phyloP scores from a whole-genome alignment of 2,113 vertebrate genomes.

The Capreolus pygargus region DNA sequence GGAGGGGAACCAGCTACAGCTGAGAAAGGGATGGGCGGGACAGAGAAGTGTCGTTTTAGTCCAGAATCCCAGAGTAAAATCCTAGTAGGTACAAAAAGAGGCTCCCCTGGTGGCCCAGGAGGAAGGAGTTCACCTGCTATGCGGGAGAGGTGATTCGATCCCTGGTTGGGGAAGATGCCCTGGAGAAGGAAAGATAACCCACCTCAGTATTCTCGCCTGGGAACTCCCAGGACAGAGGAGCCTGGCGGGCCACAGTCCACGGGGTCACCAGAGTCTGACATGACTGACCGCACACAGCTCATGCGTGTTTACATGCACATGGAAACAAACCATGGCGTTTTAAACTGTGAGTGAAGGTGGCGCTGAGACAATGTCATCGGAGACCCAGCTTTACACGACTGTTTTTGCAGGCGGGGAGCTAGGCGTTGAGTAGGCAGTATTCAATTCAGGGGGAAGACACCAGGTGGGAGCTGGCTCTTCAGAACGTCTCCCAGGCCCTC shows the following conservation, averaged over 20 bases:
- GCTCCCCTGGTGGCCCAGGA: background rate
- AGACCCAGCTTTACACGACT: background rate
- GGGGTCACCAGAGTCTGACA: background rate
- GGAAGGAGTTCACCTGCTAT: background rate
- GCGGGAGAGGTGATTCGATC: background rate
- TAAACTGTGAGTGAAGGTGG: background rate
- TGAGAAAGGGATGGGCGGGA: background rate
- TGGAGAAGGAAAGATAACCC: background rate
- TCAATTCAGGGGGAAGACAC: background rate
- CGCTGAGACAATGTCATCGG: rapidly evolving
- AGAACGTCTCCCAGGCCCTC: background rate
- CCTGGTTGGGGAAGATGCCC: background rate
- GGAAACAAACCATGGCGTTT: rapidly evolving
- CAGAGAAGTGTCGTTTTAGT: background rate
- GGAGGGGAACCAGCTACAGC: background rate
- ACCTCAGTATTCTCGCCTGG: background rate
- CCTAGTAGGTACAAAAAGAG: background rate
- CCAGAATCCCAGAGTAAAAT: background rate
- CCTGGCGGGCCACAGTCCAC: background rate
- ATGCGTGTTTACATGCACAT: rapidly evolving
- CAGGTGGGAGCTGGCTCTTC: background rate
- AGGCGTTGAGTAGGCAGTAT: background rate
- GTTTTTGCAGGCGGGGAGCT: background rate
- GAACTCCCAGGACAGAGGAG: background rate
- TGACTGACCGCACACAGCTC: background rate